Conservation (phyloP, 1,140 invertebrate species). For the Macrosteles quadrilineatus region DNA sequence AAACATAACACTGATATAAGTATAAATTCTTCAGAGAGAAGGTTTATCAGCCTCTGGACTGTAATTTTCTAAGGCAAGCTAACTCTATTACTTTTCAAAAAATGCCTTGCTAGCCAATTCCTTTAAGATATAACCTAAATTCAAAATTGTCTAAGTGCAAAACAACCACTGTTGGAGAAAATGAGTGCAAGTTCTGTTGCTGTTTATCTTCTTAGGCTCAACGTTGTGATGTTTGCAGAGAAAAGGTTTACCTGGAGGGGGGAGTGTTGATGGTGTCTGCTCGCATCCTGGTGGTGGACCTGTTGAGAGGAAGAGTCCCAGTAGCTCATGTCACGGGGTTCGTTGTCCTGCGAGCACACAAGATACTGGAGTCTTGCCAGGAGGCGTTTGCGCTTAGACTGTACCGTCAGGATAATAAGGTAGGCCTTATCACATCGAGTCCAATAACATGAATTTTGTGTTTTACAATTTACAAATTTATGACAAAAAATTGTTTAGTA, state of each 20-base stretch:
- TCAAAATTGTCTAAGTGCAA: too few species aligned
- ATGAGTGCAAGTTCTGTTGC: too few species aligned
- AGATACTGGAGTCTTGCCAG: constrained; percentile 89
- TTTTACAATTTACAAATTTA: neutral
- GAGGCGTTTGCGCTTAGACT: constrained; percentile 92
- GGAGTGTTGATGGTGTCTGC: constrained; percentile 93
- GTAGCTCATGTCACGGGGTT: constrained; percentile 82
- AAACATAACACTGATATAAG: too few species aligned
- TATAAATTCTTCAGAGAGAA: too few species aligned
- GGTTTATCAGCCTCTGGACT: too few species aligned
- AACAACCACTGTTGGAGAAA: too few species aligned
- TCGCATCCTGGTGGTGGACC: constrained; percentile 94
- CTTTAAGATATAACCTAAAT: too few species aligned
- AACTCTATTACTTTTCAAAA: too few species aligned
- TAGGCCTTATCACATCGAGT: constrained; percentile 44
- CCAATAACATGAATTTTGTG: constrained; percentile 12
- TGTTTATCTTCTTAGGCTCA: too few species aligned
- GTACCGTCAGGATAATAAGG: constrained; percentile 89
- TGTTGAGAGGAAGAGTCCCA: constrained; percentile 90
- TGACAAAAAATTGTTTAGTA: constrained; percentile 31
- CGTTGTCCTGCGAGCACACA: constrained; percentile 90
- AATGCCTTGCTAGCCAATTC: too few species aligned
- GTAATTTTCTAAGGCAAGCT: too few species aligned
- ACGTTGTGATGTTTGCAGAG: constrained; percentile 53
- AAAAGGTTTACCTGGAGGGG: constrained; percentile 83